phyloP scores from a whole-genome alignment of 37 sponge, comb jelly and placozoan genomes.

The Bolinopsis microptera region DNA sequence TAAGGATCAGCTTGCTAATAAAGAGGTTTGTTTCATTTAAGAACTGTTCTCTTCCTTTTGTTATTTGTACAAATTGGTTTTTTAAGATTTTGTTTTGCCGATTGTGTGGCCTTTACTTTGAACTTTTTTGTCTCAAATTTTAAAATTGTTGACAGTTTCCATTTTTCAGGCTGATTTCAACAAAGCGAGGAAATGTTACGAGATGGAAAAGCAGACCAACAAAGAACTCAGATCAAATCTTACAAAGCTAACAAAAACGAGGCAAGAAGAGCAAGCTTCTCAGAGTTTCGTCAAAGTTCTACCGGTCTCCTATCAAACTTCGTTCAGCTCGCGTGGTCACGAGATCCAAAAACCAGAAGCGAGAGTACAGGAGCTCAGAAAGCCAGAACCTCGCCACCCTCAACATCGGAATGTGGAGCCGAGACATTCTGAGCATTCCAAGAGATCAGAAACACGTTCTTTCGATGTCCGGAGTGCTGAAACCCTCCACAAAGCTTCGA shows the following conservation, averaged over 20 bases:
- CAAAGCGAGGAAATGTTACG: not conserved
- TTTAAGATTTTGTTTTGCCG: no score
- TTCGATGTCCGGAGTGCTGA: not conserved
- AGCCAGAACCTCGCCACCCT: constrained; percentile 27
- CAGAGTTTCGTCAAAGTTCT: not conserved
- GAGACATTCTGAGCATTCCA: constrained; percentile 2
- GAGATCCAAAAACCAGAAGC: not conserved
- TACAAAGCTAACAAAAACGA: not conserved
- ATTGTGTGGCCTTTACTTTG: no score
- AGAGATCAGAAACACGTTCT: not conserved
- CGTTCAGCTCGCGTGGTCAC: not conserved
- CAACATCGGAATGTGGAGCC: not conserved
- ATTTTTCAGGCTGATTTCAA: constrained; percentile 26
- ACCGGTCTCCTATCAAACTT: not conserved
- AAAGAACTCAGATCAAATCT: not conserved
- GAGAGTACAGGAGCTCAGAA: constrained; percentile 29
- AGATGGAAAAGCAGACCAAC: not conserved
- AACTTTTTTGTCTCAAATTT: no score
- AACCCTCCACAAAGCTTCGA: not conserved
- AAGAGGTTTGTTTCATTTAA: constrained; percentile 6
- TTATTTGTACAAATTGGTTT: not conserved
- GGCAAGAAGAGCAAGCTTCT: not conserved
- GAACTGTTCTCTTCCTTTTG: not conserved
- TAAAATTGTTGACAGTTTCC: no score
- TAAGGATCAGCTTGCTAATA: not conserved